Evolutionary conservation across 2,888 invertebrate genomes (phyloP), one percentile per base, ranked within the genome.

Genomic region (Drosophila neonasuta): DNA sequence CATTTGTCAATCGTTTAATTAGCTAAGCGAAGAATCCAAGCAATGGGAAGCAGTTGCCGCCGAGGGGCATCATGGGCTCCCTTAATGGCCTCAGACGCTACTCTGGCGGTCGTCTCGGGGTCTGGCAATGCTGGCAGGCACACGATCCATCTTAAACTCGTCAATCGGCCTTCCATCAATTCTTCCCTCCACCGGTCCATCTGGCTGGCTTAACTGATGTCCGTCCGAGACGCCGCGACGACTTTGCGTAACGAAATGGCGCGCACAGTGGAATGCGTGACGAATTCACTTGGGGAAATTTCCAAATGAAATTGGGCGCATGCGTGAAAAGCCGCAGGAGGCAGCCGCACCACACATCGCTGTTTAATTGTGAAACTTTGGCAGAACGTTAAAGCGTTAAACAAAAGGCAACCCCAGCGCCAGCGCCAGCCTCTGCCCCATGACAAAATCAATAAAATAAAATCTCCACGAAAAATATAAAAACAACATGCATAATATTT

Each of bases 1-100:
- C 84, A 84, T 82, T 82, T 82, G 84, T 82, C 82, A 82, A 84
- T 67, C 61, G 51, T 69, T 81, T 76, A 83, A 81, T 81, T 81
- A 74, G 73, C 72, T 57, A 49, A 63, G 46, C 68, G 68, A 41
- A 11, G 15, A 39, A 41, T 15, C 30, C 39, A 17, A 41, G 36
- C 58, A 34, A 50, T 56, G 56, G 63, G 58, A 48, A 64, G 29
- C 30, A 32, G 55, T 49, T 20, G 24, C 15, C 72, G 34, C 52
- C 64, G 36, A 60, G 67, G 29, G 63, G 70, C 52, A 17, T 41
- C 45, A 41, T 29, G 60, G 77, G 77, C 65, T 74, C 77, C 62
- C 63, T 57, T 66, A 66, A 71, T 70, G 61, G 55, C n/a, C 39
- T 54, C 32, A 20, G 39, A 30, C 46, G 46, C 65, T 62, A 64